These are phyloP conservation scores for Spermophilus dauricus DNA, from an alignment of 2,113 vertebrate genomes.

Conservation along the genomic window DNA sequence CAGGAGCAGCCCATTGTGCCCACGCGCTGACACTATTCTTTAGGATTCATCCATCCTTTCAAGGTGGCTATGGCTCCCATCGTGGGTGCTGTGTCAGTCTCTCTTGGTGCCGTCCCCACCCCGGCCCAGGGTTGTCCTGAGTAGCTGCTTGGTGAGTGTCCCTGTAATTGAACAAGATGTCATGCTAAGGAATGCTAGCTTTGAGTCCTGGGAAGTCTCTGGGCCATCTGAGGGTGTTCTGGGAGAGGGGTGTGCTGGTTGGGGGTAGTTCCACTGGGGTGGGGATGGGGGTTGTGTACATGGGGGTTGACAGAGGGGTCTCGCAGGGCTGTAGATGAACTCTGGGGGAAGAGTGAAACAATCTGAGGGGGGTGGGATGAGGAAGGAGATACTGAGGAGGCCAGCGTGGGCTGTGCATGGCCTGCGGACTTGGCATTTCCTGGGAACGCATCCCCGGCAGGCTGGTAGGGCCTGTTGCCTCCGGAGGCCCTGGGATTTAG, in stretches of 20 bases:
- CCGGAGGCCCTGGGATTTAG: background rate
- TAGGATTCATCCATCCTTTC: background rate
- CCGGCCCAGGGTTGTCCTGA: accelerated
- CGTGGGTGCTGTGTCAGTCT: background rate
- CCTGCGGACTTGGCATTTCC: background rate
- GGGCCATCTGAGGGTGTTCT: background rate
- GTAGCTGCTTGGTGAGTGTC: accelerated
- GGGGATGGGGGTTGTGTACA: accelerated
- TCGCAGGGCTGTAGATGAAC: background rate
- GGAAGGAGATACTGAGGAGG: accelerated
- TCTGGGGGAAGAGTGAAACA: background rate
- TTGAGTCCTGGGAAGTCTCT: background rate
- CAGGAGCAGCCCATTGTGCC: background rate
- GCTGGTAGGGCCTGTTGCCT: background rate
- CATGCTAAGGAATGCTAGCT: background rate
- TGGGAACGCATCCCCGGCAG: background rate
- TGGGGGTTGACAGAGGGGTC: accelerated
- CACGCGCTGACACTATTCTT: accelerated
- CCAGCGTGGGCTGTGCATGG: accelerated
- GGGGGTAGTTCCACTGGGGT: background rate
- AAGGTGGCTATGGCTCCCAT: background rate
- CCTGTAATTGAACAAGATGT: background rate
- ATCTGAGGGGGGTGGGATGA: accelerated
- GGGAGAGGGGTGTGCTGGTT: background rate
- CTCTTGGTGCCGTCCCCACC: too few relatives aligned